These are phyloP conservation scores for Sarcophaga rosellei DNA, from an alignment of 2,888 invertebrate genomes.

Conservation along the genomic window DNA sequence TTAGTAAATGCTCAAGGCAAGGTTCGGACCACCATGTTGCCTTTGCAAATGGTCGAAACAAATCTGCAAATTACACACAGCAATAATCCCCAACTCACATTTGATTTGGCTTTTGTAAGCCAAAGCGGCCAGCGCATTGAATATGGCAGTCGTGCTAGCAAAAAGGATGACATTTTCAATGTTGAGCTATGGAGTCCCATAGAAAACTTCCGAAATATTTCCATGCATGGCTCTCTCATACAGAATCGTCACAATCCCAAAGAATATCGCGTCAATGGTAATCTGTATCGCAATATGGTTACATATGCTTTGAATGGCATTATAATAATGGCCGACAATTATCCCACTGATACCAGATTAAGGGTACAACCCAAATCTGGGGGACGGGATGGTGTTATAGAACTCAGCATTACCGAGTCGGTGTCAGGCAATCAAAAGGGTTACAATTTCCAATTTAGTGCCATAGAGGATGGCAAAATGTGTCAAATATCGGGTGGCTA, in stretches of 20 bases:
- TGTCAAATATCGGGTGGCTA: slow-evolving; percentile 81
- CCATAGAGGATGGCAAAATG: slow-evolving; percentile 81
- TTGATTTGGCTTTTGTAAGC: slow-evolving; percentile 76
- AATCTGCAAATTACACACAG: slow-evolving; percentile 75
- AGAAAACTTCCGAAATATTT: slow-evolving; percentile 78
- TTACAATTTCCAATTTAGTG: slow-evolving; percentile 77
- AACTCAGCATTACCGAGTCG: slow-evolving; percentile 75
- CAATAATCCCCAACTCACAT: slow-evolving; percentile 74
- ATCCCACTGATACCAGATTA: slow-evolving; percentile 81
- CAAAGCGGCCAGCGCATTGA: slow-evolving; percentile 74
- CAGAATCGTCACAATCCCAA: slow-evolving; percentile 70
- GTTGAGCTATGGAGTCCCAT: slow-evolving; percentile 80
- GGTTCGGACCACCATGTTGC: slow-evolving; percentile 78
- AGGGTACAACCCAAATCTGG: slow-evolving; percentile 81
- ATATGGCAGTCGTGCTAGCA: slow-evolving; percentile 77
- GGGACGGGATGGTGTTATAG: slow-evolving; percentile 79
- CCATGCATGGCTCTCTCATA: slow-evolving; percentile 78
- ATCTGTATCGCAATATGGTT: slow-evolving; percentile 80
- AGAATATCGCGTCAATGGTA: slow-evolving; percentile 79
- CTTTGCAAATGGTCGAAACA: slow-evolving; percentile 75
- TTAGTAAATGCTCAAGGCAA: slow-evolving; percentile 82
- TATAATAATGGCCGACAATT: slow-evolving; percentile 77
- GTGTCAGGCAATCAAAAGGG: slow-evolving; percentile 71
- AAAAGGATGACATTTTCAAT: slow-evolving; percentile 77
- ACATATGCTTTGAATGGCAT: slow-evolving; percentile 81